Evolutionary conservation across 2,113 vertebrate species (phyloP).

Genomic region (Notiomystis cincta): DNA sequence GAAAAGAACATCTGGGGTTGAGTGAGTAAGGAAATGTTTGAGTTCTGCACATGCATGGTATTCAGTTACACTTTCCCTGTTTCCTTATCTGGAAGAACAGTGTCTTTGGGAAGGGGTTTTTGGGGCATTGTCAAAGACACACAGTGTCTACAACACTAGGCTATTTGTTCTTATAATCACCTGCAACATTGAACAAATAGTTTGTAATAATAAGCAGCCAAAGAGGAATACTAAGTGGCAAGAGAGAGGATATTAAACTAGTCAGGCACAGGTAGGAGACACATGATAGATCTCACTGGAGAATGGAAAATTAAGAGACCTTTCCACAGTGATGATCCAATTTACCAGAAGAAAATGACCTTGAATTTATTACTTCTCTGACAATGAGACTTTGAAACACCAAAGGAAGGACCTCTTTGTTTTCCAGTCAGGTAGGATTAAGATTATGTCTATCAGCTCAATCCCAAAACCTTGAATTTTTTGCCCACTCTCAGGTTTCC

Average conservation of each 20-base stretch:
- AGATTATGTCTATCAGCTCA: not conserved
- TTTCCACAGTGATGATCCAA: not conserved
- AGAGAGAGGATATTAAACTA: not conserved
- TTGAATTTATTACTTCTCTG: not conserved
- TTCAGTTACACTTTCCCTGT: not conserved
- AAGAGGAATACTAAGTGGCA: not conserved
- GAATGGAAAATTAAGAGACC: not conserved
- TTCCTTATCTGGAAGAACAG: not conserved
- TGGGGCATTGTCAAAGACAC: not conserved
- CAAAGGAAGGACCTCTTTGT: not conserved
- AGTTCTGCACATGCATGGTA: not conserved
- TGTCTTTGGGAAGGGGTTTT: not conserved
- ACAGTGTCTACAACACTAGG: not conserved
- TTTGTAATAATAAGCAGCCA: not conserved
- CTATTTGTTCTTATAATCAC: not conserved
- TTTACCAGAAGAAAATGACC: not conserved
- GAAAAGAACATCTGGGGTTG: not conserved
- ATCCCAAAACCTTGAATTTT: not conserved
- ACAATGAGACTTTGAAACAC: not conserved
- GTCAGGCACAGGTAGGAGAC: not conserved
- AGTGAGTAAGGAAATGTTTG: not conserved
- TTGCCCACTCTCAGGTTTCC: not conserved
- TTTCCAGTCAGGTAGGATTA: not conserved
- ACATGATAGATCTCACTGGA: not conserved
- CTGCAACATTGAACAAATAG: not conserved